Evolutionary conservation across 2,888 invertebrate species (phyloP), one percentile per base, ranked within the genome.

Genomic region (Stramonita haemastoma): DNA sequence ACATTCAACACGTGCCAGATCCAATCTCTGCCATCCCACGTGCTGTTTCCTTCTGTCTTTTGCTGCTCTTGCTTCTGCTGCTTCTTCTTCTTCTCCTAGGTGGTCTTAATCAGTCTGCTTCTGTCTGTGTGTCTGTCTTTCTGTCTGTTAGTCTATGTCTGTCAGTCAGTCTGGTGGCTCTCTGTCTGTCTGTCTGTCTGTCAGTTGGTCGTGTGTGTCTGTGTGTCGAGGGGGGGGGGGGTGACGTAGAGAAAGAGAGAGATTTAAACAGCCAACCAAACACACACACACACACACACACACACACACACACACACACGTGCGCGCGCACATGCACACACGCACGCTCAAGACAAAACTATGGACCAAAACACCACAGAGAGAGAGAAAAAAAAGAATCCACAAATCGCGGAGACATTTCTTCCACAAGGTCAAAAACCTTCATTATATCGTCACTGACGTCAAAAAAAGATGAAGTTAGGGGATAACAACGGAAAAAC

Each of bases 231-330:
- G n/a, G n/a, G 26, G 22, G 22, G 22, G 70, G 22, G 70, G 22
- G 22, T 17, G 70, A 70, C 17, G 22, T 5, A 70, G 70, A 70
- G 22, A 70, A 5, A 70, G 70, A 70, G 22, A 70, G 70, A 70
- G n/a, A n/a, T n/a, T n/a, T n/a, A n/a, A n/a, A 60, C 60, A 60
- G 13, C 11, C 60, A 60, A 11, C 11, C 60, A 66, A 17, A 66
- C 66, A 66, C 66, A 66, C 66, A 66, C 66, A 66, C 66, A 66
- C 66, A 66, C 66, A 66, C 60, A 66, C 66, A 66, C 66, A 66
- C 66, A 66, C 66, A 66, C 66, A 66, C 66, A 66, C 60, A 66
- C 66, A 66, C 66, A 66, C 66, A 66, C 66, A 66, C 66, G 13
- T 13, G 13, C 66, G 13, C 66, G 13, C 66, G 13, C 66, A 66